A percentile compares a stretch with the other conserved stretches of the same genome.
These are phyloP conservation scores for Lithophane leautieri DNA, from an alignment of 2,888 invertebrate species.

Conservation along the genomic window DNA sequence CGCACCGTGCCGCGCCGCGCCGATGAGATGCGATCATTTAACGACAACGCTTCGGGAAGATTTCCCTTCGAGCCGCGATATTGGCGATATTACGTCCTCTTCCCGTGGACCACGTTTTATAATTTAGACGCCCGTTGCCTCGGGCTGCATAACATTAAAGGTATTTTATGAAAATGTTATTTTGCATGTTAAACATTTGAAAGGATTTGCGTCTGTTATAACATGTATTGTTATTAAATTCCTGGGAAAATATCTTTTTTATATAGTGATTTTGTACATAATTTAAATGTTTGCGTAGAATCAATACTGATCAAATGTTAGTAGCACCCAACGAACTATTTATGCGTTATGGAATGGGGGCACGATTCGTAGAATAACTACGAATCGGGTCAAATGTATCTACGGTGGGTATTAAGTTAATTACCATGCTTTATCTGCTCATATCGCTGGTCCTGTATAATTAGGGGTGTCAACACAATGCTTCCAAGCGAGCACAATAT, in stretches of 20 bases:
- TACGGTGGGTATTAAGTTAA: constrained; percentile 83
- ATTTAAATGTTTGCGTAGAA: constrained; percentile 38
- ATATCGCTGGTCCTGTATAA: constrained; percentile 85
- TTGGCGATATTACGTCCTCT: constrained; percentile 80
- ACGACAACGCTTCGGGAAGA: constrained; percentile 81
- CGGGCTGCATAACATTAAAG: constrained; percentile 78
- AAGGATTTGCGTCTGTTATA: constrained; percentile 66
- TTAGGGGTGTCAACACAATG: constrained; percentile 89
- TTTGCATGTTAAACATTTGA: constrained; percentile 76
- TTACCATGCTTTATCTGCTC: constrained; percentile 85
- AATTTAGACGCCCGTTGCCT: constrained; percentile 78
- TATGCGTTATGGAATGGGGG: constrained; percentile 58
- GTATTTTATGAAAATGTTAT: constrained; percentile 79
- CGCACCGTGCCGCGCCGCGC: constrained; percentile 75
- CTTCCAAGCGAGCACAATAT: constrained; percentile 83
- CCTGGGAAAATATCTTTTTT: constrained; percentile 39
- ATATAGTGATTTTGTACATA: constrained; percentile 21
- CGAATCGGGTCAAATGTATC: constrained; percentile 74
- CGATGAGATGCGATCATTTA: constrained; percentile 86
- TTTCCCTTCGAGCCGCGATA: constrained; percentile 80
- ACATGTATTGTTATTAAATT: constrained; percentile 65
- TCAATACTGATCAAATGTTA: constrained; percentile 31
- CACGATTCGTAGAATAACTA: constrained; percentile 75
- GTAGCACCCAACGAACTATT: constrained; percentile 23
- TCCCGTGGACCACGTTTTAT: constrained; percentile 78